phyloP scores from a whole-genome alignment of 1,140 invertebrate species.

The Ephestia elutella region DNA sequence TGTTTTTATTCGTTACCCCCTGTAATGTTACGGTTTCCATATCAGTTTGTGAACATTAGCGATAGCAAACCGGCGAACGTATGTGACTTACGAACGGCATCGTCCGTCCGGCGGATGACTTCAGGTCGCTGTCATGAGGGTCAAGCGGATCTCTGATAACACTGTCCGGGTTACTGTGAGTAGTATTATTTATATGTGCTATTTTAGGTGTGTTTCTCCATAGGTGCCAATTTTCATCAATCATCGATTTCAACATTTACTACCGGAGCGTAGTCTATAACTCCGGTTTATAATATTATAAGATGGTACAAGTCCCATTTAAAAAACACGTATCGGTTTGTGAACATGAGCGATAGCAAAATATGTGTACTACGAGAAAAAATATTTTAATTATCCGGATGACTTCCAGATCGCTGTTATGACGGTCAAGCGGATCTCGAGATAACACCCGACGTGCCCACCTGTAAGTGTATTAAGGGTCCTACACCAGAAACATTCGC shows the following conservation, averaged over 20 bases:
- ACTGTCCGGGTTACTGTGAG: constrained; percentile 14
- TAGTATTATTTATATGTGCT: too few species aligned
- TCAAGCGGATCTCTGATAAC: constrained; percentile 77
- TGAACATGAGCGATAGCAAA: constrained; percentile 75
- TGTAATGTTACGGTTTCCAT: constrained; percentile 79
- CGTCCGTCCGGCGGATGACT: constrained; percentile 77
- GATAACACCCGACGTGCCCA: too few species aligned
- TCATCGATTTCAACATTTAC: too few species aligned
- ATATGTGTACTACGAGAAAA: constrained; percentile 67
- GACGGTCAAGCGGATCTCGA: constrained; percentile 78
- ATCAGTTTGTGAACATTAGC: constrained; percentile 77
- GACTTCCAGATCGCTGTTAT: constrained; percentile 78
- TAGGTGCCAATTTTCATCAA: too few species aligned
- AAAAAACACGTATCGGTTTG: constrained; percentile 80
- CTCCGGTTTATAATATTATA: too few species aligned
- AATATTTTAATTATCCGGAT: constrained; percentile 78
- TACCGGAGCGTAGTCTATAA: too few species aligned
- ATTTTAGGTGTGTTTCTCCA: too few species aligned
- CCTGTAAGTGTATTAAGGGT: too few species aligned
- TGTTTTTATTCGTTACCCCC: too few species aligned
- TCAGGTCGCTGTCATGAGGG: constrained; percentile 77
- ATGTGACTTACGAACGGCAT: constrained; percentile 70
- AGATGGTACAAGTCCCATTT: too few species aligned
- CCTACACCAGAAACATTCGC: too few species aligned
- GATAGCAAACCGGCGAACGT: constrained; percentile 71